phyloP scores from a whole-genome alignment of 2,113 vertebrate genomes.

The Cynoglossus semilaevis region DNA sequence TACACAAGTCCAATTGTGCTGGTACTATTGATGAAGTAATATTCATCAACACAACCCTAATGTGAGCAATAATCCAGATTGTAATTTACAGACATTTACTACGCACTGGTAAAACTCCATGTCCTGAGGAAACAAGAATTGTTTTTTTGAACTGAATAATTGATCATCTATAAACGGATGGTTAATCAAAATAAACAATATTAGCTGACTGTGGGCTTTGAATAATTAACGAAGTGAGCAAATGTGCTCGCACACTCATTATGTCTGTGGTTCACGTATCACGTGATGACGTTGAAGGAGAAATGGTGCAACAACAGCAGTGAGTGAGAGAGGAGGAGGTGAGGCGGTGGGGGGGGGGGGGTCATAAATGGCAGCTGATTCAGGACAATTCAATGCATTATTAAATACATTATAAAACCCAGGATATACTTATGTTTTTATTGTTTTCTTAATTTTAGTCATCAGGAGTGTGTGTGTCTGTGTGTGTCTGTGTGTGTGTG shows the following conservation, averaged over 20 bases:
- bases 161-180: constrained; percentile 37
- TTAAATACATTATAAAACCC: constrained; percentile 32
- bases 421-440: not conserved
- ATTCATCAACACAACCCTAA: not conserved
- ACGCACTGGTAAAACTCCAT: constrained; percentile 20
- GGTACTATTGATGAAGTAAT: not conserved
- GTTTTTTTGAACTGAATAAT: constrained; percentile 45
- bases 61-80: not conserved
- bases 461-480: not conserved
- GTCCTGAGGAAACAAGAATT: constrained; percentile 39
- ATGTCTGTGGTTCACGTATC: constrained; percentile 14
- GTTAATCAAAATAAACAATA: constrained; percentile 32
- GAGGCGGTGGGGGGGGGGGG: constrained; percentile 6
- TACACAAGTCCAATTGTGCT: not conserved
- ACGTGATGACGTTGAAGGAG: constrained; percentile 8
- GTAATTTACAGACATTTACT: constrained; percentile 1
- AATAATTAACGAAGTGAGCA: constrained; percentile 14
- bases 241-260: constrained; percentile 2
- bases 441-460: not conserved
- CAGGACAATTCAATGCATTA: constrained; percentile 40
- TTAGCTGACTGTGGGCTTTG: constrained; percentile 19
- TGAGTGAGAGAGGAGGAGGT: constrained; percentile 1
- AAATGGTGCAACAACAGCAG: constrained; percentile 10
- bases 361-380: constrained; percentile 16
- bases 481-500: not conserved